Evolutionary conservation across 2,888 invertebrate species (phyloP).

Genomic region (Andrena bucephala): DNA sequence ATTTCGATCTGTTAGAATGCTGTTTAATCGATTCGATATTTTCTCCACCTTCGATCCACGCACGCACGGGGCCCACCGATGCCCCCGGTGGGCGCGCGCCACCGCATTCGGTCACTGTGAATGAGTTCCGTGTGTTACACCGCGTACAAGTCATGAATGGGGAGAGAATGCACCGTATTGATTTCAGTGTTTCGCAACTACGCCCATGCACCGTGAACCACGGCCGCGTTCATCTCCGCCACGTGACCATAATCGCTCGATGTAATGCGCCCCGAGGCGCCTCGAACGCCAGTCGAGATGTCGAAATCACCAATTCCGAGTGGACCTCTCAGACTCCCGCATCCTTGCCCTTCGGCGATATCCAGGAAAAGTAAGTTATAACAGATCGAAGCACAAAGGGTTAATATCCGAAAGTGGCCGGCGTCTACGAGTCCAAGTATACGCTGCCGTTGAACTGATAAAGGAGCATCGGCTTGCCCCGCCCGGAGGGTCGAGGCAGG

Average conservation of each 20-base stretch:
- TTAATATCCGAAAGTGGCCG: no score
- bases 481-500: background rate
- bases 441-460: background rate
- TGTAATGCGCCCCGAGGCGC: constrained; percentile 51
- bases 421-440: no score
- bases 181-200: constrained; percentile 65
- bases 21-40: no score
- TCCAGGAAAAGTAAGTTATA: no score
- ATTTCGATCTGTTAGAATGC: no score
- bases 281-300: no score
- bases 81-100: background rate
- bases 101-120: constrained; percentile 40
- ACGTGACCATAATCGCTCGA: constrained; percentile 66
- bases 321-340: no score
- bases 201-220: constrained; percentile 40
- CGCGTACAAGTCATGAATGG: constrained; percentile 61
- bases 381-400: no score
- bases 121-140: constrained; percentile 56
- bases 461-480: background rate
- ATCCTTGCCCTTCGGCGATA: no score
- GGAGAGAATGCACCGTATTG: constrained; percentile 64
- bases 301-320: no score
- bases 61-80: background rate
- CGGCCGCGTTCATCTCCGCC: constrained; percentile 65
- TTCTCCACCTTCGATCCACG: background rate